phyloP scores from a whole-genome alignment of 2,113 vertebrate species.

The Silurus glanis region DNA sequence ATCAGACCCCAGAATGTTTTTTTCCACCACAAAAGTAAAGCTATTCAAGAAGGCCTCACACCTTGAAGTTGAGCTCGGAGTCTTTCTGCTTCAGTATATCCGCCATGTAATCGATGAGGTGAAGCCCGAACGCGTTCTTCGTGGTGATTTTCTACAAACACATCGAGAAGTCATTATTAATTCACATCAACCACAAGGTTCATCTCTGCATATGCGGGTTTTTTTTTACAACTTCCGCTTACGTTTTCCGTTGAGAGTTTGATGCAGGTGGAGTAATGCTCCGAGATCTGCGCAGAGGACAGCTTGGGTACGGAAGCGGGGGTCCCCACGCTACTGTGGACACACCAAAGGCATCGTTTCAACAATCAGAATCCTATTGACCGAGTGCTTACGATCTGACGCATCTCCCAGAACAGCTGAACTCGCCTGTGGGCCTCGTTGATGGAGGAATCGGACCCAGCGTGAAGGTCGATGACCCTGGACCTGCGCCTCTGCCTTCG shows the following conservation, averaged over 20 bases:
- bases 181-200: not conserved
- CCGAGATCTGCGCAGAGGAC: slow-evolving; percentile 86
- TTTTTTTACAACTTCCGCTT: slow-evolving; percentile 59
- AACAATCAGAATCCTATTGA: not conserved
- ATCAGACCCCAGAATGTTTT: no score
- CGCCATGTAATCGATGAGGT: slow-evolving; percentile 93
- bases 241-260: slow-evolving; percentile 93
- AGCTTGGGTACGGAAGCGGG: slow-evolving; percentile 77
- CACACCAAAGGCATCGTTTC: not conserved
- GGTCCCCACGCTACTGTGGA: slow-evolving; percentile 68
- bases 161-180: not conserved
- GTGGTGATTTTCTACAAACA: slow-evolving; percentile 90
- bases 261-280: slow-evolving; percentile 95
- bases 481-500: slow-evolving; percentile 83
- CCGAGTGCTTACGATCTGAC: no score
- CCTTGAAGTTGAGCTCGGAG: slow-evolving; percentile 89
- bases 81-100: slow-evolving; percentile 90
- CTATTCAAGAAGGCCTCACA: slow-evolving; percentile 54
- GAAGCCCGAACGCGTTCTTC: slow-evolving; percentile 92
- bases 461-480: slow-evolving; percentile 77
- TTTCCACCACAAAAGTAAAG: no score
- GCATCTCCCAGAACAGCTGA: not conserved
- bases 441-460: slow-evolving; percentile 66
- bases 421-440: slow-evolving; percentile 71
- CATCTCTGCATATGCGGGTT: not conserved